Conservation (phyloP, 2,888 invertebrate genomes). For the Eupelmus urozonus region DNA sequence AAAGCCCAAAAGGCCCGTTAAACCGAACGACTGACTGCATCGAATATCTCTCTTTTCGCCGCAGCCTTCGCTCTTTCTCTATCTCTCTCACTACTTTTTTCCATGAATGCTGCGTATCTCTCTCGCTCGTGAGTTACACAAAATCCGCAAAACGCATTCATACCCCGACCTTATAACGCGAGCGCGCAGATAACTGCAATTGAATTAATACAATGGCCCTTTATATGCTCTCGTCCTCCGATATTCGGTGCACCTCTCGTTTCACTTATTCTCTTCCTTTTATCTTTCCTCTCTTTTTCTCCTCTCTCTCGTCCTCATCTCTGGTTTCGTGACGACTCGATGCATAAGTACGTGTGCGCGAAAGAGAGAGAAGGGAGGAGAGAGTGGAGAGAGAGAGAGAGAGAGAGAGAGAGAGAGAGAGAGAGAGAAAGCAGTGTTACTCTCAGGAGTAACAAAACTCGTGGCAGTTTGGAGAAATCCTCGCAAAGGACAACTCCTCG, state of each 20-base stretch:
- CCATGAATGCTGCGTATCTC: background rate
- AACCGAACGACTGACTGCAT: conserved; percentile 43
- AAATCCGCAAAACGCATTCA: conserved; percentile 20
- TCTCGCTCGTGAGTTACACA: conserved; percentile 11
- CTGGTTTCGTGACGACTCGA: background rate
- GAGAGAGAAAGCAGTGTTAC: conserved; percentile 20
- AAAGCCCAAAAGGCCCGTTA: conserved; percentile 44
- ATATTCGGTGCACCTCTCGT: conserved; percentile 43
- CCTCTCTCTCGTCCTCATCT: background rate
- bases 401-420: conserved; percentile 12
- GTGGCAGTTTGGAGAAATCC: conserved; percentile 51
- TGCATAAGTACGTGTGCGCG: conserved; percentile 25
- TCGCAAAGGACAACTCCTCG: conserved; percentile 57
- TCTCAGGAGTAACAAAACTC: conserved; percentile 52
- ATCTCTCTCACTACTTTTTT: background rate
- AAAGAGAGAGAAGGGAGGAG: background rate
- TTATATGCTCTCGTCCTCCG: conserved; percentile 60
- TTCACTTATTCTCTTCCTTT: conserved; percentile 14
- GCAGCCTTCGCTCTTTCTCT: background rate
- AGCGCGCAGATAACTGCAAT: conserved; percentile 64
- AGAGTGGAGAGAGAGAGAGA: background rate
- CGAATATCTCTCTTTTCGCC: conserved; percentile 19
- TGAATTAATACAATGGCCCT: conserved; percentile 67
- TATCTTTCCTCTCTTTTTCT: conserved; percentile 15
- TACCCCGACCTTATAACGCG: conserved; percentile 49